A percentile compares a stretch with the other conserved stretches of the same genome.
Conservation (phyloP, 1,140 invertebrate species). For the Macrostomum lignano region DNA sequence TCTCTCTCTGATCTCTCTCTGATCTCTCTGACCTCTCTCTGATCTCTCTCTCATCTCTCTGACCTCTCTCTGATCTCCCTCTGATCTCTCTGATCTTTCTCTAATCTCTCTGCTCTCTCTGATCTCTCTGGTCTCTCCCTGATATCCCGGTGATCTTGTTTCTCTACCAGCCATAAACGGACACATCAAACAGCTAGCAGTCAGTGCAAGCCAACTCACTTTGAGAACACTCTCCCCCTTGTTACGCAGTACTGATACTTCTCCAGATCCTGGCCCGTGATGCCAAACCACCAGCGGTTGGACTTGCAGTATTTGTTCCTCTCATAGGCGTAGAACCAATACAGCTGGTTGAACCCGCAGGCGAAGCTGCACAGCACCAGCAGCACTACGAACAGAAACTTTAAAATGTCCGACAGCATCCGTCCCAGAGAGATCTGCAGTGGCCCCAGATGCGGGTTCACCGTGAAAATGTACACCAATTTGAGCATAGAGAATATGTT, state of each 20-base stretch:
- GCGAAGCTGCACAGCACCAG: constrained; percentile 87
- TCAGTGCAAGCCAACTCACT: no score
- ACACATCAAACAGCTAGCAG: no score
- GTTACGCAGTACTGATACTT: constrained; percentile 4
- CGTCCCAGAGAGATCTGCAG: constrained; percentile 78
- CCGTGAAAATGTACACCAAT: constrained; percentile 91
- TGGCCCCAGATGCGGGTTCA: constrained; percentile 83
- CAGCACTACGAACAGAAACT: constrained; percentile 71
- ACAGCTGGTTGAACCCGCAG: constrained; percentile 63
- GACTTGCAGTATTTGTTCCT: constrained; percentile 49
- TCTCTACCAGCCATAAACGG: no score
- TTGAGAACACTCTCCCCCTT: constrained; percentile 2
- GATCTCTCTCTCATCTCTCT: no score
- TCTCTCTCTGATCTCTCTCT: no score
- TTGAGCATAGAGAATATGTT: constrained; percentile 89
- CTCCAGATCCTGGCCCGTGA: not conserved
- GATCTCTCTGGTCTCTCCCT: no score
- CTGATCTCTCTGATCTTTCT: no score
- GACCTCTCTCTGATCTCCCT: no score
- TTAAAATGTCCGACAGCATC: constrained; percentile 92
- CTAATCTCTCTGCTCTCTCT: no score
- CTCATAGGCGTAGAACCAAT: constrained; percentile 87
- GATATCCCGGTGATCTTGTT: no score
- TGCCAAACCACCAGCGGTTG: not conserved
- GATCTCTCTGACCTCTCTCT: no score